Evolutionary conservation across 1,140 invertebrate genomes (phyloP), one percentile per base, ranked within the genome.

Genomic region (Diachasma alloeum): DNA sequence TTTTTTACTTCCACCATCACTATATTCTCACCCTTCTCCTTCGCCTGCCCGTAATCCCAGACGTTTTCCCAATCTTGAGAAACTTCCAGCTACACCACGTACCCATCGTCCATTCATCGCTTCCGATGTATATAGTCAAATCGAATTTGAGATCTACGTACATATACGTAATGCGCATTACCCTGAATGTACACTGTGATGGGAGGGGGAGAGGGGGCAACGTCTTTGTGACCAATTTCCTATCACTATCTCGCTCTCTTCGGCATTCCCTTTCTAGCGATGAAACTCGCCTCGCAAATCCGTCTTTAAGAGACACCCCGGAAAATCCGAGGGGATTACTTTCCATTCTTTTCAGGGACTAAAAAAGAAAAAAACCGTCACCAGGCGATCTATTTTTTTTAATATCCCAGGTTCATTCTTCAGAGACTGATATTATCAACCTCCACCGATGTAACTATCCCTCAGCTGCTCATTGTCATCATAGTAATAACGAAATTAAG

Each of bases 151-250:
- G 42, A 63, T 63, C 59, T 63, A 63, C 59, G 59, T 63, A 59
- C 53, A 4, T 59, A 63, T 63, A 63, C 42, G 70, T 72, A 26
- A 72, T 24, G 70, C 42, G 70, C 42, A 53, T 48, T 72, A 53
- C 44, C n/a, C 22, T 9, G 39, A 70, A 19, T 44, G 36, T 42
- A 42, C 36, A 42, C 11, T 46, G 17, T 10, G 19, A 11, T 22
- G 37, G 19, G 68, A 19, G 4, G 17, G 24, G 15, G 59, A 19
- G 24, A 19, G 8, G 22, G 24, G 22, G 22, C 10, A 22, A 4
- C 53, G 59, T 63, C 59, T 63, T 63, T 63, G 59, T 63, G 59
- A 63, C 59, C 59, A 63, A 56, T 22, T 56, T 22, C 19, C 48
- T 56, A 17, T 56, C 48, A 19, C 19, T 4, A 19, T 56, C 48